Percentiles rank a stretch among this genome's conserved stretches.
Evolutionary conservation across 2,113 vertebrate genomes (phyloP).

Genomic region (Pseudorectes ferrugineus): DNA sequence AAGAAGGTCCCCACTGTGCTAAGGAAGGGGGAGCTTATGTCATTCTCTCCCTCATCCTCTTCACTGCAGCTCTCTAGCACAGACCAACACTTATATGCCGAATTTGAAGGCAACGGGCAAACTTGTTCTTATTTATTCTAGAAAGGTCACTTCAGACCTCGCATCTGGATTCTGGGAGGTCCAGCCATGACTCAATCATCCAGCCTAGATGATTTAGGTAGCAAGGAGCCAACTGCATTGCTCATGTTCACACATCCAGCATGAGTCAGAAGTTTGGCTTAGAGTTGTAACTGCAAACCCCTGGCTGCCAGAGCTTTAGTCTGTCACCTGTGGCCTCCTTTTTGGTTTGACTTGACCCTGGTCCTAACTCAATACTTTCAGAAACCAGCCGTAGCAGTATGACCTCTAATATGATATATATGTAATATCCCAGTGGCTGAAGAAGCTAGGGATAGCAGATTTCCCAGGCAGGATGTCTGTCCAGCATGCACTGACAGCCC

Average conservation of each 20-base stretch:
- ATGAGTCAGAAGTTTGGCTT: constrained; percentile 52
- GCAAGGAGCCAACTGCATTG: constrained; percentile 29
- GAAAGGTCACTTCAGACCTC: constrained; percentile 36
- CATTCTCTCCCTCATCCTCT: neutral
- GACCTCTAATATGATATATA: neutral
- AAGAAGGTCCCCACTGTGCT: neutral
- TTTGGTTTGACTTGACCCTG: neutral
- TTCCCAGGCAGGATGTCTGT: neutral
- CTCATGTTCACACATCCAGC: constrained; percentile 38
- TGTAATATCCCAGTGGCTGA: fast-evolving
- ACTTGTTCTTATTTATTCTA: constrained; percentile 22
- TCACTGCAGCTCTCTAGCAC: neutral
- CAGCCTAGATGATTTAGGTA: constrained; percentile 26
- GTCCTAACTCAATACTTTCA: neutral
- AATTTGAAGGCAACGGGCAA: neutral
- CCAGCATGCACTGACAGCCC: neutral
- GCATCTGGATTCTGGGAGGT: constrained; percentile 31
- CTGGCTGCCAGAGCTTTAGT: neutral
- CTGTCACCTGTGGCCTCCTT: neutral
- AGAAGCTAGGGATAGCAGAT: neutral
- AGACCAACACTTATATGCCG: neutral
- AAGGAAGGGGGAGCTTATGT: neutral
- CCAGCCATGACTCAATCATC: constrained; percentile 23
- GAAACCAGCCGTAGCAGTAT: neutral
- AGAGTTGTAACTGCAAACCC: neutral